These are phyloP conservation scores for Sorex fumeus DNA, from an alignment of 2,113 vertebrate genomes.

Conservation along the genomic window DNA sequence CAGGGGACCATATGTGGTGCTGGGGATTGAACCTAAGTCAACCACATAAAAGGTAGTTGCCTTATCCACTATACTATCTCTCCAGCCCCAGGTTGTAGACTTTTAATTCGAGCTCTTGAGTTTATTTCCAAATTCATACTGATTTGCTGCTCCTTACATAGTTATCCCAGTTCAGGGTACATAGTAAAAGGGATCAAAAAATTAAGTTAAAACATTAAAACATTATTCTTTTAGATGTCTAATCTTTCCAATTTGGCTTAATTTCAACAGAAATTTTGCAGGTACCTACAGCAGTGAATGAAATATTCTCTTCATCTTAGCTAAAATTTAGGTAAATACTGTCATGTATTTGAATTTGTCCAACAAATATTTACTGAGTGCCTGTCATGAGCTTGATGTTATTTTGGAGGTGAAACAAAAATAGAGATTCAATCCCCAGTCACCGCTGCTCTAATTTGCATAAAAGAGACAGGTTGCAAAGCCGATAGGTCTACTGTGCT, in stretches of 20 bases:
- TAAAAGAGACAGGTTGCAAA: neutral
- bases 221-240: neutral
- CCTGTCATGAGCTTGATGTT: neutral
- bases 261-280: neutral
- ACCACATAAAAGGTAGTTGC: too few species aligned
- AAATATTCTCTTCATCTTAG: slow-evolving; percentile 15
- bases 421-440: neutral
- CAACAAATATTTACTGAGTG: slow-evolving; percentile 4
- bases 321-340: neutral
- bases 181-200: neutral
- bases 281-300: neutral
- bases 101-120: neutral
- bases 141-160: neutral
- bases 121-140: neutral
- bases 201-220: too few species aligned
- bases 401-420: neutral
- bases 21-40: too few species aligned
- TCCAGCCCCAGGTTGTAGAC: neutral
- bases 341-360: neutral
- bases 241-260: neutral
- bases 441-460: neutral
- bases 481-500: neutral
- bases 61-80: too few species aligned
- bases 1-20: too few species aligned
- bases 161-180: neutral